Conservation (phyloP, 2,113 vertebrate genomes). For the Phalacrocorax pelagicus region DNA sequence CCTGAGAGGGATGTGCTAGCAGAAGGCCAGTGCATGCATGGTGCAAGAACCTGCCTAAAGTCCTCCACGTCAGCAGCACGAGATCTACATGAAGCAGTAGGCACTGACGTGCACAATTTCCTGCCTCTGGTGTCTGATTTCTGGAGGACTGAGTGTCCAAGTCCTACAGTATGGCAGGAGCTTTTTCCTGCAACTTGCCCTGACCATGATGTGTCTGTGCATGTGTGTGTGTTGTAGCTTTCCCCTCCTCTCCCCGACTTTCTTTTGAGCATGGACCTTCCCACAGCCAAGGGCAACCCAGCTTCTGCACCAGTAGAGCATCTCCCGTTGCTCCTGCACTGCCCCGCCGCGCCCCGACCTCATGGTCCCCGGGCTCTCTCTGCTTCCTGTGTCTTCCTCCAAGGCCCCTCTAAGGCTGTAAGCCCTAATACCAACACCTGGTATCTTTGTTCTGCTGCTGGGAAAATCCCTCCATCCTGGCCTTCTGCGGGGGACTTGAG, state of each 20-base stretch:
- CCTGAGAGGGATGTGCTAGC: accelerated
- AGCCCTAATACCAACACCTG: neutral
- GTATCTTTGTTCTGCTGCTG: constrained; percentile 1
- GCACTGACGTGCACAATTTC: accelerated
- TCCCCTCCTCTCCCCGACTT: accelerated
- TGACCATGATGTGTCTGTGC: accelerated
- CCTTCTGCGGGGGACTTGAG: neutral
- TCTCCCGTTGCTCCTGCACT: neutral
- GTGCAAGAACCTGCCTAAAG: neutral
- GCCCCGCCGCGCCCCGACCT: accelerated
- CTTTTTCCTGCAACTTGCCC: neutral
- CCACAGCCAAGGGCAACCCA: neutral
- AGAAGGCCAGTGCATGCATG: accelerated
- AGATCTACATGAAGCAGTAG: neutral
- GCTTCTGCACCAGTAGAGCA: neutral
- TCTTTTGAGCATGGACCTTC: neutral
- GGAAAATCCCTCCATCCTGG: neutral
- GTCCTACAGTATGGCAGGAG: neutral
- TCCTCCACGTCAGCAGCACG: neutral
- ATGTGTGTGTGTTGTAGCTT: neutral
- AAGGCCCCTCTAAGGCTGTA: neutral
- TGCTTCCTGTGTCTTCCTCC: neutral
- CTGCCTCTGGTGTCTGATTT: neutral
- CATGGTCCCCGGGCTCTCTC: neutral
- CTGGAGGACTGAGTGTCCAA: neutral